Conservation (phyloP, 2,888 invertebrate genomes). For the Harpalus rufipes region DNA sequence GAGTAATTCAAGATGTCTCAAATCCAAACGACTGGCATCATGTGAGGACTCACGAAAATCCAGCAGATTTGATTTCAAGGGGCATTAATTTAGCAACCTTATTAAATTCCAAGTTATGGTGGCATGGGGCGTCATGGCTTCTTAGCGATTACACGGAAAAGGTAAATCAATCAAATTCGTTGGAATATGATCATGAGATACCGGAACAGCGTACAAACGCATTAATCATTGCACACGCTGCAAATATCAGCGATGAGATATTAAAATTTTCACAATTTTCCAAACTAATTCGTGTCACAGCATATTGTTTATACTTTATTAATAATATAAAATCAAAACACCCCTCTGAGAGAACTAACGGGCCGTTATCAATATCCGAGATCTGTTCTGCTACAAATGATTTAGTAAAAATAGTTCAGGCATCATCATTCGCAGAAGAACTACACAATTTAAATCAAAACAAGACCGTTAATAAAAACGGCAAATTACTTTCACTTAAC, state of each 20-base stretch:
- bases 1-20: slow-evolving; percentile 65
- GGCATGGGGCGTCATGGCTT: slow-evolving; percentile 53
- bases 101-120: slow-evolving; percentile 23
- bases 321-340: slow-evolving; percentile 21
- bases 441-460: slow-evolving; percentile 1
- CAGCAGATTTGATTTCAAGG: slow-evolving; percentile 59
- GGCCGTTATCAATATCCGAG: slow-evolving; percentile 12
- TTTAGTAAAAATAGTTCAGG: slow-evolving; percentile 44
- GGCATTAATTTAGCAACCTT: slow-evolving; percentile 26
- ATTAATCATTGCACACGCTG: not conserved
- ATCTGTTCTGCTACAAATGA: not conserved
- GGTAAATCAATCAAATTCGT: slow-evolving; percentile 5
- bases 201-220: not conserved
- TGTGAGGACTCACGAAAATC: slow-evolving; percentile 44
- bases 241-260: not conserved
- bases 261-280: slow-evolving; percentile 29
- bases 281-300: slow-evolving; percentile 20
- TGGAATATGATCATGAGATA: not conserved
- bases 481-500: slow-evolving; percentile 50
- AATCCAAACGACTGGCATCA: slow-evolving; percentile 54
- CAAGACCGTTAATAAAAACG: not conserved
- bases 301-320: slow-evolving; percentile 50
- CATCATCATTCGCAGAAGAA: slow-evolving; percentile 30
- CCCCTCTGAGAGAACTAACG: slow-evolving; percentile 4
- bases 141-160: not conserved